These are phyloP conservation scores for Panurus biarmicus DNA, from an alignment of 2,113 vertebrate genomes.

Conservation along the genomic window DNA sequence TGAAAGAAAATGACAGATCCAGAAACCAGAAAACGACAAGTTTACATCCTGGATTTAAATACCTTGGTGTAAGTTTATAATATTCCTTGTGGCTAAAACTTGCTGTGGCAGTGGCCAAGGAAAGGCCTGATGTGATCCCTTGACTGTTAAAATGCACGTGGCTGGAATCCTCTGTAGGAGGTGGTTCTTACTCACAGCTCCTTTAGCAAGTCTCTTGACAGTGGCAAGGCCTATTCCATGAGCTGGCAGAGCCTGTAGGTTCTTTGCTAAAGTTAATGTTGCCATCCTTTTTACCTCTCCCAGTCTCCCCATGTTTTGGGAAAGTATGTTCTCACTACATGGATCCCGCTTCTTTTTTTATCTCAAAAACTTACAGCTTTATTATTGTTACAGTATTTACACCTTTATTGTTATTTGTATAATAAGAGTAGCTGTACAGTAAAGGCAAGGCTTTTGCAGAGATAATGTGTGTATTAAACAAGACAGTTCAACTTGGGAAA, in stretches of 20 bases:
- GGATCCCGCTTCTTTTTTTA: background rate
- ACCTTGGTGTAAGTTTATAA: background rate
- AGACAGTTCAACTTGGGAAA: background rate
- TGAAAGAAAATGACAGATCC: background rate
- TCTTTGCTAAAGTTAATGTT: background rate
- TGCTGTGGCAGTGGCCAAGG: background rate
- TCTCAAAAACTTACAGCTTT: background rate
- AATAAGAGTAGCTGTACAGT: background rate
- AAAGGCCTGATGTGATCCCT: background rate
- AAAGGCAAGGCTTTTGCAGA: background rate
- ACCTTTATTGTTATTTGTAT: background rate
- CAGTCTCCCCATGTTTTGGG: background rate
- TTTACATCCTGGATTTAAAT: background rate
- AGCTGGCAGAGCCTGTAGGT: background rate
- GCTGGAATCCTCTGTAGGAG: background rate
- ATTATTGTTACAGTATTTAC: background rate
- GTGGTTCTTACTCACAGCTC: background rate
- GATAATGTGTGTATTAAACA: background rate
- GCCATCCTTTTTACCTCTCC: background rate
- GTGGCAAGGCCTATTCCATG: background rate
- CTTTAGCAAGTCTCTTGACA: background rate
- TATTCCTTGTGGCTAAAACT: background rate
- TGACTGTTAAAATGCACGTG: background rate
- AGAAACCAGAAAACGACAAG: background rate
- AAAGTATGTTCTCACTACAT: background rate